Percentiles rank a stretch among this genome's conserved stretches.
phyloP scores from a whole-genome alignment of 2,113 vertebrate genomes.

The Cichladusa arquata region DNA sequence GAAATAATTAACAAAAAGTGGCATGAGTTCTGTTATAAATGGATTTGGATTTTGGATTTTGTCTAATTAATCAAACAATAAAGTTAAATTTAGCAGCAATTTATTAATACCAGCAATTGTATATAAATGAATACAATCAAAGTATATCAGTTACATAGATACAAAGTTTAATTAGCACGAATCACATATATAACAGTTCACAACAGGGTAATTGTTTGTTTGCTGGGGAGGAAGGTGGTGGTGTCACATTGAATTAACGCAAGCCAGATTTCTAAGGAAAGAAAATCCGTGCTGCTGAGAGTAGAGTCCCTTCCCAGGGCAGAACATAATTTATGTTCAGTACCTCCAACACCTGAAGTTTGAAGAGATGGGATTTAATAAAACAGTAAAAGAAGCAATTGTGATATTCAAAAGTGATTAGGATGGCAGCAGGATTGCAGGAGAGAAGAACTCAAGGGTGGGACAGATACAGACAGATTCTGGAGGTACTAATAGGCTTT shows the following conservation, averaged over 20 bases:
- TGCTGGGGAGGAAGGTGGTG: not conserved
- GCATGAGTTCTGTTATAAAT: not conserved
- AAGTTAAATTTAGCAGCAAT: too few relatives aligned
- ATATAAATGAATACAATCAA: too few relatives aligned
- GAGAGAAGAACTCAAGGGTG: not conserved
- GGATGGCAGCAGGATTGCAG: not conserved
- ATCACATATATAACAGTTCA: not conserved
- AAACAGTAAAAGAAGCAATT: not conserved
- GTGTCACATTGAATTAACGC: not conserved
- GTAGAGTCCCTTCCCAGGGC: not conserved
- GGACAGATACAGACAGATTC: not conserved
- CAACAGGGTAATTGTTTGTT: not conserved
- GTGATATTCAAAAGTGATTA: not conserved
- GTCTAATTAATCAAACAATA: too few relatives aligned
- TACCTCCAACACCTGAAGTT: not conserved
- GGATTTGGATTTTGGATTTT: too few relatives aligned
- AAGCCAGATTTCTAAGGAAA: not conserved
- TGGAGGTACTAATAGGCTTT: not conserved
- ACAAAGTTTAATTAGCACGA: too few relatives aligned
- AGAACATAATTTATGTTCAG: not conserved
- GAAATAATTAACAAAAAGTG: not conserved
- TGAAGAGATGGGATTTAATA: not conserved
- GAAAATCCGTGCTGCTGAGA: not conserved
- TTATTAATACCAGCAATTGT: too few relatives aligned
- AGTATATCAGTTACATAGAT: too few relatives aligned